Conservation (phyloP, 2,113 vertebrate species). For the Acinonyx jubatus region DNA sequence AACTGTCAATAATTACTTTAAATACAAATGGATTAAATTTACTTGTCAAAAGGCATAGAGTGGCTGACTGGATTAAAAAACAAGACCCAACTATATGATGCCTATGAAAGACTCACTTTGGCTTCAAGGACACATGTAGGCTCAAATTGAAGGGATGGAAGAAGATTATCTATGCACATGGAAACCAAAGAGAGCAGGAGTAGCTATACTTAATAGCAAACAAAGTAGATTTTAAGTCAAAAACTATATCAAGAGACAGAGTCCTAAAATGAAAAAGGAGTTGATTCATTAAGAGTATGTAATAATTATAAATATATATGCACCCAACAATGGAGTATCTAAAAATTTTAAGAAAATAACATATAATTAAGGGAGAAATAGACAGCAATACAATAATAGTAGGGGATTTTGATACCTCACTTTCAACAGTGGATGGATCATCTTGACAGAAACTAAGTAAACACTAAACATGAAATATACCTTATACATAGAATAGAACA, state of each 20-base stretch:
- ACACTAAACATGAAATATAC: not conserved
- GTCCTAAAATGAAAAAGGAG: not conserved
- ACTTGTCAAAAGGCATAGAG: not conserved
- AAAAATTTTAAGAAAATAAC: not conserved
- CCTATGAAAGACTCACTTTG: not conserved
- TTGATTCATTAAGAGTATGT: not conserved
- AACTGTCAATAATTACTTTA: not conserved
- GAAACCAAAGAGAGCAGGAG: not conserved
- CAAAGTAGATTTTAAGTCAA: not conserved
- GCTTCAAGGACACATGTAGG: not conserved
- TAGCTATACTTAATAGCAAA: not conserved
- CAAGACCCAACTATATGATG: not conserved
- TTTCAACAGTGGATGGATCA: not conserved
- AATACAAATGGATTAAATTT: not conserved
- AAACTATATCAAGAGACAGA: not conserved
- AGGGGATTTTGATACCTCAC: not conserved
- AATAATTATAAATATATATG: not conserved
- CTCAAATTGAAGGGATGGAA: not conserved
- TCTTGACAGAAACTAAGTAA: not conserved
- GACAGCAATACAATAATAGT: not conserved
- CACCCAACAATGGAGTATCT: not conserved
- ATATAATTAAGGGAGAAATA: not conserved
- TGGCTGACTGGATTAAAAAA: not conserved
- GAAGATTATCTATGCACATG: not conserved
- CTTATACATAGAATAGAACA: not conserved